Conservation (phyloP, 2,888 invertebrate genomes). For the Lepidocyrtoides sp. region DNA sequence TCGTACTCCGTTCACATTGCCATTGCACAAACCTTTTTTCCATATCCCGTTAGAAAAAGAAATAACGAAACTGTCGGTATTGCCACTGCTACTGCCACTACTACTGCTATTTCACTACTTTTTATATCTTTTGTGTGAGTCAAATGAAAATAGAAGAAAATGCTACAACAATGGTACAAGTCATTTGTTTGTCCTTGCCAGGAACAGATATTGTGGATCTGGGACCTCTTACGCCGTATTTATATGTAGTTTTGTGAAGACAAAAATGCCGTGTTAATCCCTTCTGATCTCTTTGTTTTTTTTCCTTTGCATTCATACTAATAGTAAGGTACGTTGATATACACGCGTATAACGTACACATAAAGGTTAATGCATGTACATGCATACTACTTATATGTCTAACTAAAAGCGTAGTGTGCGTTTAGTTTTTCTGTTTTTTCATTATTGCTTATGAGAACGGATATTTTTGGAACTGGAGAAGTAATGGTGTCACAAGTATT, state of each 20-base stretch:
- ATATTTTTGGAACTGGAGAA: conserved; percentile 15
- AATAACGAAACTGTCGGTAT: conserved; percentile 27
- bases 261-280: conserved; percentile 71
- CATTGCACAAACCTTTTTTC: conserved; percentile 19
- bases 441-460: conserved; percentile 63
- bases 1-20: conserved; percentile 12
- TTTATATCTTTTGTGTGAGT: conserved; percentile 1
- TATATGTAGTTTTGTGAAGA: conserved; percentile 50
- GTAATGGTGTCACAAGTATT: conserved; percentile 20
- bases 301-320: too few relatives aligned
- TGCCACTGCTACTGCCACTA: not conserved
- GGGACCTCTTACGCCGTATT: conserved; percentile 83
- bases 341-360: not conserved
- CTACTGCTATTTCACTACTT: not conserved
- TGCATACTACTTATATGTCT: not conserved
- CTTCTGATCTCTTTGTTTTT: conserved; percentile 67
- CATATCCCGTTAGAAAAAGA: conserved; percentile 32
- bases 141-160: conserved; percentile 49
- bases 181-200: conserved; percentile 79
- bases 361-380: too few relatives aligned
- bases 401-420: too few relatives aligned
- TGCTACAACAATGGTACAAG: conserved; percentile 68
- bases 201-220: conserved; percentile 83
- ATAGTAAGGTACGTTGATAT: not conserved
- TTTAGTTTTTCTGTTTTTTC: conserved; percentile 58